Base-by-base conservation (phyloP, 2,888 invertebrate species). In the Lobophora halterata region DNA sequence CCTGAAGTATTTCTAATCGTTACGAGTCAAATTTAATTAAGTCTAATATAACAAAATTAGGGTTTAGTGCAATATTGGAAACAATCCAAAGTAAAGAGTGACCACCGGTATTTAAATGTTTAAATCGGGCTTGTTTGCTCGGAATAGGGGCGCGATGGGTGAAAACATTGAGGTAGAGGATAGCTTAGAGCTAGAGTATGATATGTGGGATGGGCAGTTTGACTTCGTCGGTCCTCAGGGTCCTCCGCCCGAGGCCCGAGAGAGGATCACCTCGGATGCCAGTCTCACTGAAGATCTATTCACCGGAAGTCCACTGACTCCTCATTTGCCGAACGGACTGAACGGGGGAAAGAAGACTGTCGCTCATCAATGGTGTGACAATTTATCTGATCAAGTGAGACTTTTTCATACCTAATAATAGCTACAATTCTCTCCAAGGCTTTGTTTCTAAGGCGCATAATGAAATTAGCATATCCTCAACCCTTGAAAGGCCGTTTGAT, bases 131-230 rank as follows among this genome's bases (percentile, higher is more conserved):
- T 56, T 87, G 35, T 87, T 86, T 55, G 78, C 71, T 60, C 85
- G 83, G 55, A 78, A 85, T 46, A 71, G 71, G 60, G 77, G 72
- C 61, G 60, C 74, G 55, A 86, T 87, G 85, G 79, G 77, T 64
- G 87, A 87, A 49, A 65, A 76, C 20, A 66, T 82, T 38, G 88
- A 88, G 33, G 79, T 79, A 46, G 89, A 81, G 65, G 90, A 90
- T 56, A 90, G 90, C 66, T 76, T 92, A 61, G 94, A 93, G 66
- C 88, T 95, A 77, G 94, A 93, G 76, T 94, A 93, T 76, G 95
- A 95, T 70, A 92, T 95, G 91, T 95, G 95, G 95, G 94, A 95
- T 73, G 95, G 95, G 41, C 95, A 95, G 82, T 95, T 95, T 65
- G 93, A 95, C 80, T 94, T 95, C 78, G 90, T 94, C 58, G 94